Conservation (phyloP, 2,113 vertebrate species). For the Tupaia tana region DNA sequence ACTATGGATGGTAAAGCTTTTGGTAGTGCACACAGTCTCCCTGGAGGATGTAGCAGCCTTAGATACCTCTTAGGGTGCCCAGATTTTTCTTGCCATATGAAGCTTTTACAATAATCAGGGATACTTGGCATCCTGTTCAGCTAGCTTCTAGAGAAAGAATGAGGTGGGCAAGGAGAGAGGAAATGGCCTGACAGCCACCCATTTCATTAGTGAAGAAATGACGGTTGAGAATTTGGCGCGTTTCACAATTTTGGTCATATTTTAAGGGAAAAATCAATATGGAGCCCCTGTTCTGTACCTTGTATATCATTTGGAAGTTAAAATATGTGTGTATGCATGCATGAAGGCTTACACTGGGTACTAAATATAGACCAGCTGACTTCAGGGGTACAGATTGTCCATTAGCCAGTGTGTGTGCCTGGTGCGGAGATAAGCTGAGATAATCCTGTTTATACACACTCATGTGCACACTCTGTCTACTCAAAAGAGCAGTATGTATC, state of each 20-base stretch:
- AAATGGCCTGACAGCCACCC: not conserved
- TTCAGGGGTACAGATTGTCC: not conserved
- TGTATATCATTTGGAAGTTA: slow-evolving; percentile 28
- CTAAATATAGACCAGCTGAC: slow-evolving; percentile 55
- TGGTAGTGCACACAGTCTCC: not conserved
- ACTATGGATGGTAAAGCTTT: not conserved
- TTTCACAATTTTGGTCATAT: slow-evolving; percentile 17
- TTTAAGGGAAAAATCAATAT: slow-evolving; percentile 8
- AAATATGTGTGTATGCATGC: not conserved
- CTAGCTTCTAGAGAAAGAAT: not conserved
- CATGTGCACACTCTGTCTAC: not conserved
- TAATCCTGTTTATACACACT: not conserved
- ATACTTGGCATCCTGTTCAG: not conserved
- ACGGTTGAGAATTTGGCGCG: not conserved
- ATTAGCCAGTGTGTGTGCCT: not conserved
- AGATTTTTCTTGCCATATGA: not conserved
- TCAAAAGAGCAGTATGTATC: not conserved
- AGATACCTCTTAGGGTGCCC: not conserved
- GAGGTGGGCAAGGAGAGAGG: not conserved
- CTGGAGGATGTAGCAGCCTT: not conserved
- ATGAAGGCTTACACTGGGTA: slow-evolving; percentile 18
- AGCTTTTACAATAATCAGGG: not conserved
- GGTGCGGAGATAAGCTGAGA: slow-evolving; percentile 21
- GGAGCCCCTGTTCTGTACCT: not conserved
- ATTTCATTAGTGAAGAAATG: not conserved